Evolutionary conservation across 2,797 vertebrate genomes (phyloP).

Genomic region (Buphagus erythrorhynchus): DNA sequence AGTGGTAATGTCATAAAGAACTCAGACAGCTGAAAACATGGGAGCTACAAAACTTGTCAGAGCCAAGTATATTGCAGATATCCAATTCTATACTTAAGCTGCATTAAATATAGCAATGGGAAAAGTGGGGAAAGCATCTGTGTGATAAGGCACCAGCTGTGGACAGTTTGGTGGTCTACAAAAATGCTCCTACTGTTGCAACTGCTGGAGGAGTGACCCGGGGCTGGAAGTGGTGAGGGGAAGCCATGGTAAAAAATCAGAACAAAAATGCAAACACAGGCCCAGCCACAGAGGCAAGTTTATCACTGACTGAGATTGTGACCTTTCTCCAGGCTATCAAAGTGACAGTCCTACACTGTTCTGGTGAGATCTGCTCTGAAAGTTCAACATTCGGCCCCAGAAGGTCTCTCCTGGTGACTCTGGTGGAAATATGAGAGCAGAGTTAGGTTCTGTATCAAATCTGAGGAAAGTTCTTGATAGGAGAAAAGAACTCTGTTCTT

Average conservation of each 20-base stretch:
- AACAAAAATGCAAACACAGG: neutral
- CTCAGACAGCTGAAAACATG: neutral
- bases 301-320: neutral
- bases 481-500: neutral
- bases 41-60: neutral
- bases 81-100: neutral
- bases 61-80: neutral
- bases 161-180: neutral
- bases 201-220: neutral
- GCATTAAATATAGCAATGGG: neutral
- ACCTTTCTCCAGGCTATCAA: neutral
- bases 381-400: neutral
- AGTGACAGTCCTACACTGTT: neutral
- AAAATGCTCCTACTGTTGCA: conserved; percentile 8
- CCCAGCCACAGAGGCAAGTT: neutral
- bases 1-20: neutral
- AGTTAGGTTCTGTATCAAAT: neutral
- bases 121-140: neutral
- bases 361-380: neutral
- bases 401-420: neutral
- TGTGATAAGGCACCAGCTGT: conserved; percentile 17
- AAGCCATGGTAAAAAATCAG: neutral
- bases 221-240: accelerated
- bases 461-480: neutral
- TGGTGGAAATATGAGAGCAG: neutral